Conservation (phyloP, 2,888 invertebrate genomes). For the Drosophila subquinaria region DNA sequence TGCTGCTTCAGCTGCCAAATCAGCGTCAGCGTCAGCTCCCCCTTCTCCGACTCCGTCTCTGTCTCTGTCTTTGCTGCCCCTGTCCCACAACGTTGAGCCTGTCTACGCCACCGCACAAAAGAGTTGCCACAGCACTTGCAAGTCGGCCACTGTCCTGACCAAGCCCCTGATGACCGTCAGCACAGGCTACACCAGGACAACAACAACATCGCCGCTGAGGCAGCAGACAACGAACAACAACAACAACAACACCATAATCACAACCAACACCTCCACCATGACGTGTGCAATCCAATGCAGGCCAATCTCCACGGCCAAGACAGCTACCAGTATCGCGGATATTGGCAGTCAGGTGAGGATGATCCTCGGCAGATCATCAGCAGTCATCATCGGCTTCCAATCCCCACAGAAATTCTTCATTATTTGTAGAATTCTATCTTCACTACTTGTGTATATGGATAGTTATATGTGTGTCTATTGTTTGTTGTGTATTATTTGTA, state of each 20-base stretch:
- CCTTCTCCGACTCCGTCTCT: conserved; percentile 8
- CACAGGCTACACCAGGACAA: conserved; percentile 61
- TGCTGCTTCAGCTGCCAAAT: conserved; percentile 39
- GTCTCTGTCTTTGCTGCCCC: conserved; percentile 52
- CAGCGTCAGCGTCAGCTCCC: conserved; percentile 17
- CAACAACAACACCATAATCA: conserved; percentile 17
- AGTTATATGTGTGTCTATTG: not conserved
- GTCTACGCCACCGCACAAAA: conserved; percentile 85
- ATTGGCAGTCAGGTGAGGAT: conserved; percentile 79
- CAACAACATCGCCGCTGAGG: conserved; percentile 48
- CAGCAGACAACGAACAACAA: conserved; percentile 30
- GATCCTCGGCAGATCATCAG: conserved; percentile 48
- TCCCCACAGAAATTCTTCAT: conserved; percentile 11
- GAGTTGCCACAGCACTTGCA: conserved; percentile 75
- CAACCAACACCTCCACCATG: conserved; percentile 3
- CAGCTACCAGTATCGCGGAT: conserved; percentile 55
- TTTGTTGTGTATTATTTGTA: not conserved
- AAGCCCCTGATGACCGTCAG: conserved; percentile 78
- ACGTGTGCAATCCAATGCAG: conserved; percentile 27
- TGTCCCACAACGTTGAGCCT: conserved; percentile 70
- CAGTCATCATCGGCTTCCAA: conserved; percentile 35
- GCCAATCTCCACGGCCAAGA: conserved; percentile 14
- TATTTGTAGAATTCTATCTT: conserved; percentile 8
- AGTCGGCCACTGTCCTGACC: conserved; percentile 78
- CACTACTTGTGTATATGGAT: not conserved